A percentile compares a stretch with the other conserved stretches of the same genome.
Conservation (phyloP, 2,113 vertebrate genomes). For the Sebastes fasciatus region DNA sequence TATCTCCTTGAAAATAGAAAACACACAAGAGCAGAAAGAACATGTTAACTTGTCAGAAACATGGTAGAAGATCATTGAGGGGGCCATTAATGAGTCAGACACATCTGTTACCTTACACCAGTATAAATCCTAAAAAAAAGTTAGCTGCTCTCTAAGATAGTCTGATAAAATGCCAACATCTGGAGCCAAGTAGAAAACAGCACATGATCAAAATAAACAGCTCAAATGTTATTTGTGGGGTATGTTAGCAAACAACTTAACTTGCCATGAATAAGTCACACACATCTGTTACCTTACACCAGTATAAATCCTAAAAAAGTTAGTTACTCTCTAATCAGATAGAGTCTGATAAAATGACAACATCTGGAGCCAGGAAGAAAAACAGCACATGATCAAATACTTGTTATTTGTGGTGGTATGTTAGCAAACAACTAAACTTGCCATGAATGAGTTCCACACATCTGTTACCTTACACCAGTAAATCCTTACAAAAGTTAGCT, state of each 20-base stretch:
- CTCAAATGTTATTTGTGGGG: no score
- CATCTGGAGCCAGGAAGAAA: no score
- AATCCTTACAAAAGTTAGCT: conserved; percentile 26
- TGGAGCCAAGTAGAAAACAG: no score
- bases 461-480: not conserved
- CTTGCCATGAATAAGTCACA: not conserved
- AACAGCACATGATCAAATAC: no score
- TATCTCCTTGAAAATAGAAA: conserved; percentile 89
- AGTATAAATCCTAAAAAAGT: conserved; percentile 17
- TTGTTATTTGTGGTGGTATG: no score
- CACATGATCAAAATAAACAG: no score
- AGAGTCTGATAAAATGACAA: not conserved
- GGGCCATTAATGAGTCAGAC: not conserved
- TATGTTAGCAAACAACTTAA: no score
- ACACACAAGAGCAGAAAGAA: not conserved
- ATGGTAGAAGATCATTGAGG: not conserved
- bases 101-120: not conserved
- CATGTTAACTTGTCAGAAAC: not conserved
- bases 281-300: not conserved
- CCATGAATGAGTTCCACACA: conserved; percentile 12
- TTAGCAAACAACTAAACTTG: no score
- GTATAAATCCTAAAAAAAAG: conserved; percentile 21
- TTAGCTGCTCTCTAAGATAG: conserved; percentile 10
- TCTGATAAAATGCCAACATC: not conserved
- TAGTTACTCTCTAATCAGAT: not conserved